Percentiles rank a stretch among this genome's conserved stretches.
Evolutionary conservation across 2,888 invertebrate genomes (phyloP).

Genomic region (Thumatha senex): DNA sequence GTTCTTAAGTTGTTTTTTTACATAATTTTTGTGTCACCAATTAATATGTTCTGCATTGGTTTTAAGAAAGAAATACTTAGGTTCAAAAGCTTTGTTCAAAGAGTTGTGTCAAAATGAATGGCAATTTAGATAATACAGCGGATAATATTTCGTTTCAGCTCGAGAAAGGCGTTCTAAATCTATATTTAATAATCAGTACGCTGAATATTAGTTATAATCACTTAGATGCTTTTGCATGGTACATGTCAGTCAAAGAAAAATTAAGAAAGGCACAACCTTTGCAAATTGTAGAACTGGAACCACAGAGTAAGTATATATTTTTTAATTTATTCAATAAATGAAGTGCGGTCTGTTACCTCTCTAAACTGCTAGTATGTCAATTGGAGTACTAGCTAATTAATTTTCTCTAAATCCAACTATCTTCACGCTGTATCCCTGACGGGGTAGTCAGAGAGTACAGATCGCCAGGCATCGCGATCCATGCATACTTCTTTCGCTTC

Average conservation of each 20-base stretch:
- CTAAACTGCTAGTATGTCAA: no score
- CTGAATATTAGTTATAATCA: conserved; percentile 86
- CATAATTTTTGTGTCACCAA: no score
- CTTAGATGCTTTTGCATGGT: conserved; percentile 63
- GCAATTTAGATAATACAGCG: neutral
- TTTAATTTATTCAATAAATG: neutral
- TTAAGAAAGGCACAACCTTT: conserved; percentile 48
- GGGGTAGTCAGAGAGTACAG: no score
- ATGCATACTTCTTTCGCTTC: no score
- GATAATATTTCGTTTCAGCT: conserved; percentile 58
- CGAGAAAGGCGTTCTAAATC: conserved; percentile 85
- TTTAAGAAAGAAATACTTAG: neutral
- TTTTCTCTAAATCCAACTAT: no score
- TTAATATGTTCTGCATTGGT: neutral
- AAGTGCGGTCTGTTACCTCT: no score
- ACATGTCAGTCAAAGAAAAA: conserved; percentile 47
- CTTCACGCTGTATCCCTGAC: no score
- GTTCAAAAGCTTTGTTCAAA: neutral
- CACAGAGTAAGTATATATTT: conserved; percentile 41
- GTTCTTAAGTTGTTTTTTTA: no score
- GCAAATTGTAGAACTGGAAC: conserved; percentile 37
- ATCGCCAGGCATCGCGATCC: no score
- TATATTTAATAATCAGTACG: conserved; percentile 87
- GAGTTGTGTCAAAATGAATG: neutral
- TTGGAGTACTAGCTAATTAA: no score